These are phyloP conservation scores for Sinonovacula constricta DNA, from an alignment of 1,140 invertebrate species.

Conservation along the genomic window DNA sequence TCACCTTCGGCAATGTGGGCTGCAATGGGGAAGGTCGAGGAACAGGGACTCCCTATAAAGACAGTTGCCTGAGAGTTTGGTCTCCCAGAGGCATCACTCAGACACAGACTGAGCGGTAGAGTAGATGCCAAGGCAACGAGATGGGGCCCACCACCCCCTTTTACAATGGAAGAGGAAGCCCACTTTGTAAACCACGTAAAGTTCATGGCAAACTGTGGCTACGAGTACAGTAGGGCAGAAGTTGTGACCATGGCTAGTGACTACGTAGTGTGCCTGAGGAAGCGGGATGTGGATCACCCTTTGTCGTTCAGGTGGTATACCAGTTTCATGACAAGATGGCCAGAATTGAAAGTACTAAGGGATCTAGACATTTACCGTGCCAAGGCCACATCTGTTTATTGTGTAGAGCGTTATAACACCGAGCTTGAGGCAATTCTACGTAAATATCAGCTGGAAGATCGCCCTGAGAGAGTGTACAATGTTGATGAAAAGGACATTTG, in stretches of 20 bases:
- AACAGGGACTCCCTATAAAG: not conserved
- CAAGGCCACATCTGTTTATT: slow-evolving; percentile 12
- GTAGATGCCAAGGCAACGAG: not conserved
- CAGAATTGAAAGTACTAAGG: slow-evolving; percentile 24
- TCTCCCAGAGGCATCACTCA: not conserved
- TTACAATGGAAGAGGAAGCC: slow-evolving; percentile 14
- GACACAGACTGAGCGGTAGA: not conserved
- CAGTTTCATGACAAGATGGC: slow-evolving; percentile 4
- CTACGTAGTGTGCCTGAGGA: not conserved
- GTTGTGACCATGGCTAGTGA: not conserved
- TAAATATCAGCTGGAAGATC: not conserved
- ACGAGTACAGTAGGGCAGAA: slow-evolving; percentile 5
- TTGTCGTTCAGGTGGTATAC: slow-evolving; percentile 14
- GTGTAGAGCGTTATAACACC: too few species aligned
- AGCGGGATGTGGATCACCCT: not conserved
- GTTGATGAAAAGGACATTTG: slow-evolving; percentile 5
- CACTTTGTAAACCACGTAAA: not conserved
- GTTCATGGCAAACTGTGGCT: not conserved
- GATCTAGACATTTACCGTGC: slow-evolving; percentile 14
- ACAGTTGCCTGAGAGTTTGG: not conserved
- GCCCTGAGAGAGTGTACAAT: not conserved
- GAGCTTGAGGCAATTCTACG: too few species aligned
- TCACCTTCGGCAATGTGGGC: slow-evolving; percentile 1
- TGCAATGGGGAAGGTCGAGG: slow-evolving; percentile 15
- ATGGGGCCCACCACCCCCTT: not conserved